phyloP scores from a whole-genome alignment of 2,113 vertebrate species.

The Sorex araneus region DNA sequence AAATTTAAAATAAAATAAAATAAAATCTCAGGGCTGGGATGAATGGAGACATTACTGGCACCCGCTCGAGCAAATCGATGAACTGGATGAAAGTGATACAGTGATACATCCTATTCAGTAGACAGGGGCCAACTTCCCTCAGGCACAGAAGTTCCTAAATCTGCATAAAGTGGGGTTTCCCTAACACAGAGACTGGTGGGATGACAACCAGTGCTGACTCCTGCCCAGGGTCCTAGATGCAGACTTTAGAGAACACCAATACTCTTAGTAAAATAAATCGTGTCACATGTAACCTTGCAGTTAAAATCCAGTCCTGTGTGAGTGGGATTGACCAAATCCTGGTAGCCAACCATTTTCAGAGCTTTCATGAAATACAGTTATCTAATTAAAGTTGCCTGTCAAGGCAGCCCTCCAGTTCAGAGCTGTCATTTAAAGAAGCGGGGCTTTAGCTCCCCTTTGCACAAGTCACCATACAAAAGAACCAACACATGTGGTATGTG shows the following conservation, averaged over 20 bases:
- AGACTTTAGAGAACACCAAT: not conserved
- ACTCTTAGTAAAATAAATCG: conserved; percentile 2
- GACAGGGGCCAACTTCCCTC: not conserved
- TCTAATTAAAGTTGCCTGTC: not conserved
- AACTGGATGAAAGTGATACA: too few species aligned
- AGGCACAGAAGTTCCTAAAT: not conserved
- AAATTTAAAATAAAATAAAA: too few species aligned
- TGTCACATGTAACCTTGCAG: not conserved
- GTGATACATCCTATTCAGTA: too few species aligned
- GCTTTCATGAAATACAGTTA: not conserved
- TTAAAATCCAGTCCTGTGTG: not conserved
- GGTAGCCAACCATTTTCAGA: not conserved
- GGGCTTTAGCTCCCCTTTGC: not conserved
- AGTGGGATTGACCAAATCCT: not conserved
- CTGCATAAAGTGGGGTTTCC: not conserved
- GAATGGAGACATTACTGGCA: too few species aligned
- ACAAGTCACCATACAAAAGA: too few species aligned
- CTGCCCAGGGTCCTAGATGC: not conserved
- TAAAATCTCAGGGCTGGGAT: too few species aligned
- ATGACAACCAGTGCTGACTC: not conserved
- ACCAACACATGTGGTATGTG: conserved; percentile 79
- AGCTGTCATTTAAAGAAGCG: conserved; percentile 37
- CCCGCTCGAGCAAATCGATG: too few species aligned
- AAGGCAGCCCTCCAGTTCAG: not conserved
- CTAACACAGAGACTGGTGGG: not conserved